phyloP scores from a whole-genome alignment of 2,113 vertebrate genomes.

The Origma solitaria region DNA sequence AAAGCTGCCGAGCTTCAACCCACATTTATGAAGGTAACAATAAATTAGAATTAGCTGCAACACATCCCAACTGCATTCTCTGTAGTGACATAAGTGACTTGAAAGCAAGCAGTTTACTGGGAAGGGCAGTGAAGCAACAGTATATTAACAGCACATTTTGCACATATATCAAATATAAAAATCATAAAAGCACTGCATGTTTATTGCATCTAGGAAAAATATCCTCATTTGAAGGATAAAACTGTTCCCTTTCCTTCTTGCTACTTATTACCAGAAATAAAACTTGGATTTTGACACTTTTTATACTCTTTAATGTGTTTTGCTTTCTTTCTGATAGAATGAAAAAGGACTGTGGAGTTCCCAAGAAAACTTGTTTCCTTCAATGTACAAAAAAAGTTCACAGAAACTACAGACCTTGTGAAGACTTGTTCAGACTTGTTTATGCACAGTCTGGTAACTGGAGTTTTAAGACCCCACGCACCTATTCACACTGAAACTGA shows the following conservation, averaged over 20 bases:
- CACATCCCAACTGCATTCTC: background rate
- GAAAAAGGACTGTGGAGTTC: background rate
- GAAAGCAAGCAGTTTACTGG: background rate
- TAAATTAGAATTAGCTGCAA: background rate
- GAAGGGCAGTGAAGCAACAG: background rate
- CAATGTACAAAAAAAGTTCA: background rate
- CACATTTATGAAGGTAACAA: background rate
- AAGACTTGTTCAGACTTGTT: conserved; percentile 7
- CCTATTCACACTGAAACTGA: background rate
- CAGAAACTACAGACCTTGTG: background rate
- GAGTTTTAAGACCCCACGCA: background rate
- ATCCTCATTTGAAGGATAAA: background rate
- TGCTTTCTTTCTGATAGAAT: background rate
- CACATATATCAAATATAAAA: background rate
- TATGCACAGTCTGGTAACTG: background rate
- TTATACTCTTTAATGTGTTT: background rate
- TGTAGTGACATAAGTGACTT: background rate
- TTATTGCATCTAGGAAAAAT: conserved; percentile 5
- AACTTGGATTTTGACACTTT: background rate
- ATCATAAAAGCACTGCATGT: background rate
- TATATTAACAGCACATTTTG: background rate
- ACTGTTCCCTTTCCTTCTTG: background rate
- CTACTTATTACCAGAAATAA: background rate
- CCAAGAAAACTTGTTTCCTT: background rate
- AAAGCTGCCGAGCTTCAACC: background rate